Percentiles rank a stretch among this genome's conserved stretches.
These are phyloP conservation scores for Esox niger DNA, from an alignment of 2,113 vertebrate genomes.

Conservation along the genomic window DNA sequence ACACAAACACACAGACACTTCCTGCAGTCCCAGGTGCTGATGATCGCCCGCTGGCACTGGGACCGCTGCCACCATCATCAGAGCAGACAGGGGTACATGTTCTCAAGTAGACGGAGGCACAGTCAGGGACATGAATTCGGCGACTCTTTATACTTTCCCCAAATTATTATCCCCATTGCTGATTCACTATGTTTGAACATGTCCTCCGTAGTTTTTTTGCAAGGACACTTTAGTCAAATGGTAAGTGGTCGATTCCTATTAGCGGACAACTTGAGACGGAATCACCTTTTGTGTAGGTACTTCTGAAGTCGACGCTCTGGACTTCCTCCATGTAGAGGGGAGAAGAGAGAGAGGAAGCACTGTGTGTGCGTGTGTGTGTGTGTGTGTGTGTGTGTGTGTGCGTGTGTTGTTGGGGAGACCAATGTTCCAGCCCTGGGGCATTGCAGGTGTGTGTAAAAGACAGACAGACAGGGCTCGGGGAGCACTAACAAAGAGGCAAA, in stretches of 20 bases:
- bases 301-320: conserved; percentile 36
- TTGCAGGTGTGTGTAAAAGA: conserved; percentile 65
- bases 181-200: too few relatives aligned
- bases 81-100: too few relatives aligned
- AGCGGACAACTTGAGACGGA: conserved; percentile 30
- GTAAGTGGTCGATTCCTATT: background rate
- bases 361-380: conserved; percentile 9
- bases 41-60: conserved; percentile 7
- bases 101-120: too few relatives aligned
- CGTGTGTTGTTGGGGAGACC: conserved; percentile 30
- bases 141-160: too few relatives aligned
- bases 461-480: conserved; percentile 31
- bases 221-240: too few relatives aligned
- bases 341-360: background rate
- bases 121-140: too few relatives aligned
- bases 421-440: conserved; percentile 61
- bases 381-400: conserved; percentile 4
- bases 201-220: too few relatives aligned
- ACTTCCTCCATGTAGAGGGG: conserved; percentile 42
- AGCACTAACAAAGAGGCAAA: conserved; percentile 25
- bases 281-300: conserved; percentile 45
- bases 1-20: conserved; percentile 11
- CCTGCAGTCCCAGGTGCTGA: conserved; percentile 8
- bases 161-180: too few relatives aligned
- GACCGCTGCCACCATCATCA: too few relatives aligned